Percentiles rank a stretch among this genome's conserved stretches.
Conservation (phyloP, 2,113 vertebrate species). For the Prolemur simus region DNA sequence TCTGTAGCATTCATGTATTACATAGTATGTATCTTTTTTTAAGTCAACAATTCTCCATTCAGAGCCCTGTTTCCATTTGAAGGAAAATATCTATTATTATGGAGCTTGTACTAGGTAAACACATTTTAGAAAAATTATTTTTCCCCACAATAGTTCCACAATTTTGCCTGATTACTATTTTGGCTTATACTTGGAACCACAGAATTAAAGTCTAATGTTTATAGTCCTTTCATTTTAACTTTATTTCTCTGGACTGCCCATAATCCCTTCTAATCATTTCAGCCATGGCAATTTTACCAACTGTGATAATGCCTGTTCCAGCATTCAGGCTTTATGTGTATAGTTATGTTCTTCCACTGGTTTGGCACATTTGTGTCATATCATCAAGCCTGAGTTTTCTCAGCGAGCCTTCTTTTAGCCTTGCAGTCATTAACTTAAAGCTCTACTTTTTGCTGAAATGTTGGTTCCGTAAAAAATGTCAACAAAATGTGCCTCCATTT, state of each 20-base stretch:
- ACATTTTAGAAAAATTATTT: slow-evolving; percentile 58
- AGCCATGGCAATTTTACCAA: slow-evolving; percentile 27
- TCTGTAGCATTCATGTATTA: background rate
- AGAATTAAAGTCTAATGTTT: slow-evolving; percentile 59
- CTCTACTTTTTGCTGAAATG: slow-evolving; percentile 4
- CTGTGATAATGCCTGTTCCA: slow-evolving; percentile 30
- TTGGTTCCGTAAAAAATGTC: background rate
- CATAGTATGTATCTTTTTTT: background rate
- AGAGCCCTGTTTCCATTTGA: background rate
- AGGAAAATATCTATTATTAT: slow-evolving; percentile 26
- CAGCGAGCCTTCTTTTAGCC: background rate
- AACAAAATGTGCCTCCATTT: background rate
- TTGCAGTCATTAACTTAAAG: slow-evolving; percentile 9
- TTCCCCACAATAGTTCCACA: slow-evolving; percentile 51
- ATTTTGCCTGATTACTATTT: slow-evolving; percentile 54
- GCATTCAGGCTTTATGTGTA: background rate
- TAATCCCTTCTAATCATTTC: slow-evolving; percentile 64
- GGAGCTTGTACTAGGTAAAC: slow-evolving; percentile 15
- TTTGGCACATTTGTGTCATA: background rate
- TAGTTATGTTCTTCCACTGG: background rate
- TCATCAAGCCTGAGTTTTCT: slow-evolving; percentile 26
- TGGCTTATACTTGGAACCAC: slow-evolving; percentile 57
- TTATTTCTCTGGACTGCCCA: slow-evolving; percentile 55
- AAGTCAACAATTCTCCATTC: slow-evolving; percentile 22
- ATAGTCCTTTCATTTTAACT: slow-evolving; percentile 57